Evolutionary conservation across 1,140 invertebrate species (phyloP), one percentile per base, ranked within the genome.

Genomic region (Megalonaias nervosa): DNA sequence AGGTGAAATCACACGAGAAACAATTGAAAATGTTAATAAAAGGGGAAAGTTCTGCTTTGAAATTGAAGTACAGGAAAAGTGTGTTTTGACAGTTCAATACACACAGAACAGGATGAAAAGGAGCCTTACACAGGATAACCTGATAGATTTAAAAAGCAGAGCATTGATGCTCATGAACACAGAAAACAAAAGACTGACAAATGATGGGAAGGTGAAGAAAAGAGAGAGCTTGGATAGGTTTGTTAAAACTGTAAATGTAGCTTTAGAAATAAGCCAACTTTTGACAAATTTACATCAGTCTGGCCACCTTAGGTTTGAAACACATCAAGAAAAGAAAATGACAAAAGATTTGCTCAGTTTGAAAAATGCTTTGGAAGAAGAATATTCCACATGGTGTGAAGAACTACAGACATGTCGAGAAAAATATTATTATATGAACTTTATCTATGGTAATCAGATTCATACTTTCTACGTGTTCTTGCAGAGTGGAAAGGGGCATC

Each of bases 71-170:
- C 17, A 74, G 2, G 14, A 9, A 16, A 64, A 70, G 13, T 12
- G 6, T 74, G 75, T 70, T 2, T 68, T 75, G 13, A 59, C 81
- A 31, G 74, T 82, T 12, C 23, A 67, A 16, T 83, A 81, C 31
- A 79, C 77, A 74, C 72, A 82, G 67, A 77, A 81, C 56, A 76
- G 73, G 31, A 79, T 68, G 16, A 75, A 55, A 57, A 59, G 26
- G 5, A 38, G 31, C 5, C 74, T 80, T 21, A 48, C 58, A 16
- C 56, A 57, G 23, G 48, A 74, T 2, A 74, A 74, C 71, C 66
- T 86, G 14, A 72, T 68, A 77, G 85, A 86, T 75, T 71, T 86
- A 15, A 71, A 79, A 62, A 86, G 83, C 65, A 71, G 85, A 66
- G 83, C 83, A n/a, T 59, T 86, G 4, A 64, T 86, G 0, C 56